Base-by-base conservation (phyloP, 2,888 invertebrate species). In the Keiferia lycopersicella region DNA sequence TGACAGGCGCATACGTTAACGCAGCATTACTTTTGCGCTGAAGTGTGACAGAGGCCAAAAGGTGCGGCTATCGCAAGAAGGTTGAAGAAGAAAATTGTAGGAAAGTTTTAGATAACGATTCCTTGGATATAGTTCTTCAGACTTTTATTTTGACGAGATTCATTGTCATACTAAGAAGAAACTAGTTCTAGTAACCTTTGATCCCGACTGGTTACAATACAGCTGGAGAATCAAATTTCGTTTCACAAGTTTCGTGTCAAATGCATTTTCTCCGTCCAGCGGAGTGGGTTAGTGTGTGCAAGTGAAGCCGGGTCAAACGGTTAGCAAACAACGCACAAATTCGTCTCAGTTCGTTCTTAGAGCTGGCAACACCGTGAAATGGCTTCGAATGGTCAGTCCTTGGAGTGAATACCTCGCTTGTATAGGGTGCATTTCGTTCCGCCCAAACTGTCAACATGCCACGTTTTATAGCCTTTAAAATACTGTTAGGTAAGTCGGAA, bases 221-320 rank as follows among this genome's bases (percentile, higher is more conserved):
- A 26, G 26, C 26, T 26, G 26, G 26, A 26, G 26, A 26, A 6
- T 6, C 26, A 26, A 6, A 26, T 26, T 41, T 41, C 16, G 18
- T 20, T 18, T 50, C 18, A 50, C 20, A 50, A 75, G 81, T 86
- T 88, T 73, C 78, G 10, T 34, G 34, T 34, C 68, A 76, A 70
- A 26, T 57, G 16, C 12, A 75, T 70, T 76, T 69, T 65, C 65
- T 48, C 64, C 60, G 69, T 67, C 67, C 66, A 71, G 14, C 48
- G 56, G 48, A 60, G 83, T 90, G 78, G 89, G 91, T 91, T 87
- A 91, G 88, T 89, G 88, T 89, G 82, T 87, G 86, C 53, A 53
- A 26, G 53, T 76, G 81, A 75, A 83, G 86, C 71, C 87, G 75
- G 87, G 88, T 88, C 87, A 87, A 88, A 89, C 79, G 86, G 81